Evolutionary conservation across 92 coral and sea anemone genomes (phyloP), one percentile per base, ranked within the genome.

Genomic region (Actinernus sp.): DNA sequence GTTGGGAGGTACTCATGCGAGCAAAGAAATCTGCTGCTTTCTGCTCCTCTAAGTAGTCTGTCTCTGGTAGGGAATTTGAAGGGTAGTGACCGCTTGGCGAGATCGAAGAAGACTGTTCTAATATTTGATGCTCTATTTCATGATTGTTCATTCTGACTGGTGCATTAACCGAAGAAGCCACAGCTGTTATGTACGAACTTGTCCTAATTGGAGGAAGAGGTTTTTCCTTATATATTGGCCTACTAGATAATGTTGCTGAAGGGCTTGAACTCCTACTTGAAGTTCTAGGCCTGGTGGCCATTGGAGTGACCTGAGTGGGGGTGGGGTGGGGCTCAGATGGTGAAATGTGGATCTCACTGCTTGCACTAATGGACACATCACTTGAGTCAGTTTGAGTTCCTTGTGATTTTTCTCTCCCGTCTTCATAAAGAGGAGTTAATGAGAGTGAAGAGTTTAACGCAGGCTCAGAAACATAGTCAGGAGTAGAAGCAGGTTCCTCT

Each of bases 351-450:
- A 67, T 1, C 43, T 76, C 83, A 52, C 87, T 78, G 32, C 77
- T 77, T 18, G 61, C 82, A n/a, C 61, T 88, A 0, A 84, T 55
- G 27, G 92, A 90, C 21, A 65, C 63, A 55, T 66, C 89, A 73
- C 93, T 90, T 1, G 98, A 84, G 53, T 86, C 94, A 0, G 97
- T 87, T 63, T 80, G 97, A 18, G 93, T 94, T 34, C 81, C 89
- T 48, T 63, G 75, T 26, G 64, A 63, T 49, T 73, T 74, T 58
- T 82, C 98, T 17, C 52, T 68, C 23, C 51, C 67, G 16, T 75
- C 92, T 28, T 91, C 98, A 41, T 80, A 94, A n/a, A 94, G 76
- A 6, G 98, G 98, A 0, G 92, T 88, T 14, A 93, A 71, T 17
- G 98, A 91, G 17, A 88, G 85, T 22, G 83, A 79, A 17, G 88